A percentile compares a stretch with the other conserved stretches of the same genome.
phyloP scores from a whole-genome alignment of 2,888 invertebrate genomes.

The Steinernema hermaphroditum region DNA sequence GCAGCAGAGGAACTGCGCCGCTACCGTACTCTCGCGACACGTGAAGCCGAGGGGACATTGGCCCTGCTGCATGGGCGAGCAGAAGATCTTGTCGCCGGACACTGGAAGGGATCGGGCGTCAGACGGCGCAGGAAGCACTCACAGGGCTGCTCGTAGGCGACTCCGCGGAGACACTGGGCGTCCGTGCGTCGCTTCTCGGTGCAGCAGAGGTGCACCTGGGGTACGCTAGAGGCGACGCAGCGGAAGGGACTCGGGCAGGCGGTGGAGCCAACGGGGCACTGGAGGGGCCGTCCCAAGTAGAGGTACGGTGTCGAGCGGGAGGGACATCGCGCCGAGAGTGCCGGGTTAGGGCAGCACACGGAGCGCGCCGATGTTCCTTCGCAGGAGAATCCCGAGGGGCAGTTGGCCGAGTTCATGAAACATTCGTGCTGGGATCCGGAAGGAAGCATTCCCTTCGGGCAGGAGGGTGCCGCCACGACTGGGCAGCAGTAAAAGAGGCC shows the following conservation, averaged over 20 bases:
- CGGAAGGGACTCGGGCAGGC: slow-evolving; percentile 50
- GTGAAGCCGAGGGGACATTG: slow-evolving; percentile 56
- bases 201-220: slow-evolving; percentile 47
- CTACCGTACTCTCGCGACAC: slow-evolving; percentile 50
- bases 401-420: slow-evolving; percentile 63
- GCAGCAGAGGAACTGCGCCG: slow-evolving; percentile 56
- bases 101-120: slow-evolving; percentile 21
- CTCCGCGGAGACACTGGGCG: slow-evolving; percentile 61
- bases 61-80: slow-evolving; percentile 47
- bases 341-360: slow-evolving; percentile 44
- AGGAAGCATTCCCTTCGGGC: not conserved
- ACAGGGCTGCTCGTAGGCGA: slow-evolving; percentile 59
- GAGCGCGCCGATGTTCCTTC: slow-evolving; percentile 49
- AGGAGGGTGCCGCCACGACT: not conserved
- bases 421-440: slow-evolving; percentile 43
- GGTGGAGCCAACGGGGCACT: slow-evolving; percentile 60
- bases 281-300: slow-evolving; percentile 63
- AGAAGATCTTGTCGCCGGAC: slow-evolving; percentile 44
- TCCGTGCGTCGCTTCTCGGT: slow-evolving; percentile 38
- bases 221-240: slow-evolving; percentile 47
- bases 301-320: slow-evolving; percentile 56
- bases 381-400: slow-evolving; percentile 58
- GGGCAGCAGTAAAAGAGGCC: slow-evolving; percentile 10
- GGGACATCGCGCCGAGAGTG: slow-evolving; percentile 54
- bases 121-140: not conserved